Evolutionary conservation across 2,797 vertebrate species (phyloP), one percentile per base, ranked within the genome.

Genomic region (Chromobotia macracanthus): DNA sequence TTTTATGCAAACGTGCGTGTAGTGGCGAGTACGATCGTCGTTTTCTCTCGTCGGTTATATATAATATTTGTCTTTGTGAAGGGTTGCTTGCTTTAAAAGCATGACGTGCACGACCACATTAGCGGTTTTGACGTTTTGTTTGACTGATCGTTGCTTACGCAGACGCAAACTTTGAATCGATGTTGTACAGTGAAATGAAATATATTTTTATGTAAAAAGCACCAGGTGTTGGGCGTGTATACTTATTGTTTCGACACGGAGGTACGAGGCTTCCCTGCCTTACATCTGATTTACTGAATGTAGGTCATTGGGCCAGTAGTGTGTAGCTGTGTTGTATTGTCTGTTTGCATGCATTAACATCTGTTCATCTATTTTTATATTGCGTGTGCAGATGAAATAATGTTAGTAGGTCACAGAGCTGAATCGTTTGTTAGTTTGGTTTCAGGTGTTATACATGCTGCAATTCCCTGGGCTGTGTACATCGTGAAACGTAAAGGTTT

Each of bases 231-330:
- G 21, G 19, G 46, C 4, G 5, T 35, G 28, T 48, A 13, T 46
- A 16, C 35, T 70, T 61, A 28, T 3, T 19, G 8, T 10, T 41
- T 60, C 8, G 10, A 73, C 31, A 25, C 55, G 56, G 87, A 91
- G 88, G 84, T 89, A 89, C 89, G 87, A 90, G 64, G 91, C 91
- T 82, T 92, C 90, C 86, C 87, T 92, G 87, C 90, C 91, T 85
- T 91, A 89, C 72, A 89, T 92, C 91, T 84, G 90, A 48, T 78
- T 44, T 66, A 80, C 53, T 48, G 31, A 84, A 94, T 89, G 82
- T 89, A 81, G 89, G 90, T 92, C 89, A 90, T 35, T 75, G 8
- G 88, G 79, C 64, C 78, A 86, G 79, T 73, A 21, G 76, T 50
- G 48, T 66, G 23, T 61, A 35, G 44, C 38, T 41, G 65, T 35